Conservation (phyloP, 2,113 vertebrate genomes). For the Solenodon paradoxus region DNA sequence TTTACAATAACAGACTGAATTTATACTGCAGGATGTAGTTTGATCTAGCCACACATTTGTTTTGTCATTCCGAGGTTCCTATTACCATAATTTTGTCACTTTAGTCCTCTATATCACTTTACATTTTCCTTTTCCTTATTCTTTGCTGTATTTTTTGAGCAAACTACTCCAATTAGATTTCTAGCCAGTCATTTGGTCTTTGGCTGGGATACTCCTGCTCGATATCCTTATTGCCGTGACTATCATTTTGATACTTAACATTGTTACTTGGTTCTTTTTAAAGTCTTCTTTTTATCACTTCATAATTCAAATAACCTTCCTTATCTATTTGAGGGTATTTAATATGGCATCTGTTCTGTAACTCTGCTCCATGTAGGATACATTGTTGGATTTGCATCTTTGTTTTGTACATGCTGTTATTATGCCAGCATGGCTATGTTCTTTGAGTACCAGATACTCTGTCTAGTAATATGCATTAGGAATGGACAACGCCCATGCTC, state of each 20-base stretch:
- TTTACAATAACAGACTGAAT: neutral
- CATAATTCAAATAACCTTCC: constrained; percentile 28
- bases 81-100: constrained; percentile 7
- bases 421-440: neutral
- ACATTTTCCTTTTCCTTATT: constrained; percentile 16
- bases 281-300: constrained; percentile 21
- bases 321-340: constrained; percentile 34
- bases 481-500: neutral
- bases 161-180: constrained; percentile 13
- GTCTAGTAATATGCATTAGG: neutral
- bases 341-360: neutral
- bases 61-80: neutral
- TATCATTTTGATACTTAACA: constrained; percentile 36
- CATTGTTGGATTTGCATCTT: constrained; percentile 33
- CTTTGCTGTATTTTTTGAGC: constrained; percentile 1
- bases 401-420: neutral
- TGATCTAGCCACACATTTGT: neutral
- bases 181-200: constrained; percentile 38
- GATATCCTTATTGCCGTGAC: constrained; percentile 8
- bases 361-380: neutral
- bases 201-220: neutral
- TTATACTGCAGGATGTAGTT: neutral
- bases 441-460: neutral
- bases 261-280: constrained; percentile 39
- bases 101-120: neutral